A percentile compares a stretch with the other conserved stretches of the same genome.
Evolutionary conservation across 2,888 invertebrate species (phyloP).

Genomic region (Deilephila porcellus): DNA sequence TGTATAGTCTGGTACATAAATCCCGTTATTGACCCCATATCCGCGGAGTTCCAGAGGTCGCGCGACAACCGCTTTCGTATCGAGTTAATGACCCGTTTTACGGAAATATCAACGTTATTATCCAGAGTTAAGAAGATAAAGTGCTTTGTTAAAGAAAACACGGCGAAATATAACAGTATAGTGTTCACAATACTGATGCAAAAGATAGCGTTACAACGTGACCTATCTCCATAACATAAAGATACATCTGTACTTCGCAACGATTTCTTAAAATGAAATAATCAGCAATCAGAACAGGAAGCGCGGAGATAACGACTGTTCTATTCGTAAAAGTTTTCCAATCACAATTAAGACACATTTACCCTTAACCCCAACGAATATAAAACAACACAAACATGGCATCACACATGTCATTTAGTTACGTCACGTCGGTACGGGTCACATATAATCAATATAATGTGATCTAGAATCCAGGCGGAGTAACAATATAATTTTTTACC

Average conservation of each 20-base stretch:
- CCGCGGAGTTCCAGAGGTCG: not conserved
- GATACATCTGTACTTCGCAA: not conserved
- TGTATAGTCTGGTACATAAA: not conserved
- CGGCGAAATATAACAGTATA: no score
- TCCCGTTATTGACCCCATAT: not conserved
- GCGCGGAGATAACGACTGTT: not conserved
- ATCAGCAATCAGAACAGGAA: not conserved
- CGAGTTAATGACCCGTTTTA: not conserved
- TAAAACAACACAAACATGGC: not conserved
- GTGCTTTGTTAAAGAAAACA: no score
- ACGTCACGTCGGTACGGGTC: not conserved
- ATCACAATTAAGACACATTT: not conserved
- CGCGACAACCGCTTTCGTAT: not conserved
- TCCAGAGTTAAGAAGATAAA: not conserved
- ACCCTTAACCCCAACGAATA: not conserved
- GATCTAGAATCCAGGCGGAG: no score
- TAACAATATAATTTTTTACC: no score
- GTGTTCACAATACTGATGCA: no score
- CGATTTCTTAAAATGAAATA: not conserved
- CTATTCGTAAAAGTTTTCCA: not conserved
- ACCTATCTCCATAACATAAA: not conserved
- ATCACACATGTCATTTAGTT: not conserved
- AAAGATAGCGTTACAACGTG: not conserved
- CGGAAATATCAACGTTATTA: conserved; percentile 13
- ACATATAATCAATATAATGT: no score